Conservation (phyloP, 2,888 invertebrate species). For the Cephonodes hylas region DNA sequence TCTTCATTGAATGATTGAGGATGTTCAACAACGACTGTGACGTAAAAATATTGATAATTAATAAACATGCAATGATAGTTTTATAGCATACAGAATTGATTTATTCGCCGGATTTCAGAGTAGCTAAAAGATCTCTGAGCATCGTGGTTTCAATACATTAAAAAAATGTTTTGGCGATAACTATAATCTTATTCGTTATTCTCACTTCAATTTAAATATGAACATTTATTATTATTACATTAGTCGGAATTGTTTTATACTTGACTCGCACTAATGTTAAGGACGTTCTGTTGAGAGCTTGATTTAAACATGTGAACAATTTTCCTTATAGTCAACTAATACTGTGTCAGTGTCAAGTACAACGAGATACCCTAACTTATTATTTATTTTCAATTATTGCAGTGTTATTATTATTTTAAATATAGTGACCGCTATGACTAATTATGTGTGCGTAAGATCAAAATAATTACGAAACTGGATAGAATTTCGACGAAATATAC, state of each 20-base stretch:
- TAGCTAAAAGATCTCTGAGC: too few species aligned
- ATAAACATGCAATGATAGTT: too few species aligned
- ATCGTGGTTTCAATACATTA: too few species aligned
- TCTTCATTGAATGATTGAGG: not conserved
- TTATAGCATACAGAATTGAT: too few species aligned
- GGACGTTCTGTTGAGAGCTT: slow-evolving; percentile 38
- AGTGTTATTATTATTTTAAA: not conserved
- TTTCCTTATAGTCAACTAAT: slow-evolving; percentile 61
- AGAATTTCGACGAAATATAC: too few species aligned
- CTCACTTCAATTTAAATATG: not conserved
- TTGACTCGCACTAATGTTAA: slow-evolving; percentile 21
- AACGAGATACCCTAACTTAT: slow-evolving; percentile 1
- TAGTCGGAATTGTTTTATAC: not conserved
- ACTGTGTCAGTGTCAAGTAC: slow-evolving; percentile 70
- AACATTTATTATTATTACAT: not conserved
- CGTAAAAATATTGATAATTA: too few species aligned
- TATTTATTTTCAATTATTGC: not conserved
- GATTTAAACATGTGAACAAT: slow-evolving; percentile 39
- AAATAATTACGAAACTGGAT: too few species aligned
- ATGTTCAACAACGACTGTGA: not conserved
- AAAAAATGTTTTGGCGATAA: too few species aligned
- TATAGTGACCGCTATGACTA: not conserved
- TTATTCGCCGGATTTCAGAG: too few species aligned
- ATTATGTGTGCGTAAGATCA: not conserved
- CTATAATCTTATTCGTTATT: not conserved